Percentiles rank a stretch among this genome's conserved stretches.
These are phyloP conservation scores for Amblyjoppa fuscipennis DNA, from an alignment of 2,888 invertebrate genomes.

Conservation along the genomic window DNA sequence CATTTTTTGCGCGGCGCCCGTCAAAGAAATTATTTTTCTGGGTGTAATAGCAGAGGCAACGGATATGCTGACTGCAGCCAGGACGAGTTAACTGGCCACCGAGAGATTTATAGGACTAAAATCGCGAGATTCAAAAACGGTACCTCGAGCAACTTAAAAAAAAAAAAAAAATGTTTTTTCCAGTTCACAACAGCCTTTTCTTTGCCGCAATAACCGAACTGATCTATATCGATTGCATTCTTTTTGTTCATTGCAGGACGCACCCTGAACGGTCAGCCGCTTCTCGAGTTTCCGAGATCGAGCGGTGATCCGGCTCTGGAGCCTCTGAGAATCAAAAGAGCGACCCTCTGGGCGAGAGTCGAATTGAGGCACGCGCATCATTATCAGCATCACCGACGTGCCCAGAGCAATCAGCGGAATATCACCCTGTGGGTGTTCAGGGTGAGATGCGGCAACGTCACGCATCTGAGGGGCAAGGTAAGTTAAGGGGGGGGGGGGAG, in stretches of 20 bases:
- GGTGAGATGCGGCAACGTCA: conserved; percentile 88
- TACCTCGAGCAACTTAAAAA: not conserved
- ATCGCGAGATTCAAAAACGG: conserved; percentile 36
- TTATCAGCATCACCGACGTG: conserved; percentile 82
- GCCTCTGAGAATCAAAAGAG: conserved; percentile 90
- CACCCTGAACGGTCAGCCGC: conserved; percentile 93
- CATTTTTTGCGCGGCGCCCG: too few relatives aligned
- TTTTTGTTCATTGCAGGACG: conserved; percentile 88
- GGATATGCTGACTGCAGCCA: conserved; percentile 28
- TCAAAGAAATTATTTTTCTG: too few relatives aligned
- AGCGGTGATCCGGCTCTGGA: conserved; percentile 86
- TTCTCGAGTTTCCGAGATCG: conserved; percentile 93
- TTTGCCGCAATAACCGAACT: not conserved
- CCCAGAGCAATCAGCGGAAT: conserved; percentile 82
- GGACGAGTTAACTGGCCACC: conserved; percentile 59
- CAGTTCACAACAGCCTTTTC: not conserved
- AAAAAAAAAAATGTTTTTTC: not conserved
- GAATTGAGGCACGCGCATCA: conserved; percentile 86
- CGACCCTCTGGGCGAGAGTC: conserved; percentile 92
- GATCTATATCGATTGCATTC: not conserved
- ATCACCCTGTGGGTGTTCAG: conserved; percentile 91
- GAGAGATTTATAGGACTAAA: conserved; percentile 60
- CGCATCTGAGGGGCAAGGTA: conserved; percentile 88
- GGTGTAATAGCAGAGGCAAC: not conserved
- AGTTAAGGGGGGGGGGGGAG: conserved; percentile 66